Base-by-base conservation (phyloP, 2,888 invertebrate genomes). In the Meliscaeva auricollis region DNA sequence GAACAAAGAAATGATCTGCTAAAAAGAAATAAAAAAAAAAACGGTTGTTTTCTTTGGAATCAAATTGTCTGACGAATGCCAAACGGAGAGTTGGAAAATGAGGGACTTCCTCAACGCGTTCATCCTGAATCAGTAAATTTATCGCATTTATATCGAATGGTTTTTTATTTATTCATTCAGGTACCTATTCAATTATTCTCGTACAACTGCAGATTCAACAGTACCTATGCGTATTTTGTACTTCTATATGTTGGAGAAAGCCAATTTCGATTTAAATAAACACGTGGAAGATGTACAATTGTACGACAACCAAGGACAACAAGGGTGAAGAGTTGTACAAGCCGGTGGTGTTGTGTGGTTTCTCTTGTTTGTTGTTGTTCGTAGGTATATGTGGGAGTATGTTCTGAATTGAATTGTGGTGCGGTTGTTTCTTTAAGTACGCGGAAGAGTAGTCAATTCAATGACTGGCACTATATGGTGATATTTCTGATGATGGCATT, bases 201-300 rank as follows among this genome's bases (percentile, higher is more conserved):
- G 13, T 11, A 5, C 41, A 20, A 44, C 41, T 60, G 62, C 52
- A 41, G 17, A 46, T 46, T 3, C 26, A 26, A 26, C 26, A 26
- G n/a, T n/a, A n/a, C n/a, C n/a, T n/a, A n/a, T n/a, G n/a, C n/a
- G n/a, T n/a, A n/a, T n/a, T n/a, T n/a, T n/a, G n/a, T n/a, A n/a
- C n/a, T n/a, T n/a, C n/a, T n/a, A n/a, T n/a, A n/a, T n/a, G n/a
- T n/a, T n/a, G 15, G 20, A 26, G 73, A 74, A 74, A 83, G 69
- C 74, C 79, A 79, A 83, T 83, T 83, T 79, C 79, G 79, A 84
- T 84, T 84, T 79, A 75, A 75, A 79, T 79, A 75, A 84, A 79
- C 15, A 69, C 58, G 56, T 56, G 77, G 77, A 62, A 74, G 78
- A 64, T 62, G 78, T 69, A 73, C 58, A 54, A 41, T 54, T 69